A percentile compares a stretch with the other conserved stretches of the same genome.
Conservation (phyloP, 2,888 invertebrate genomes). For the Chrysina gloriosa region DNA sequence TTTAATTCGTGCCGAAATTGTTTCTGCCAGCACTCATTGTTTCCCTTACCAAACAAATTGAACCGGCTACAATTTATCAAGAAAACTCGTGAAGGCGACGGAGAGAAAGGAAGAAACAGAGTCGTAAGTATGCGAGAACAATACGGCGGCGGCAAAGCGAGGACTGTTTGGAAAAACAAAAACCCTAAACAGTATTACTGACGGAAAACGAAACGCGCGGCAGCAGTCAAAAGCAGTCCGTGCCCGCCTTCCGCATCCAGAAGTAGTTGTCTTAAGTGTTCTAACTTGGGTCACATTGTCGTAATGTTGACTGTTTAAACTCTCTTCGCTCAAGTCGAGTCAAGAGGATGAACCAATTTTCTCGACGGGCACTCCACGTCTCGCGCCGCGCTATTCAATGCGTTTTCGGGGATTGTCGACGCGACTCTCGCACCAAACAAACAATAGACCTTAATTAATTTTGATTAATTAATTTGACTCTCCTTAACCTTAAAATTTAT, state of each 20-base stretch:
- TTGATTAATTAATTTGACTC: constrained; percentile 48
- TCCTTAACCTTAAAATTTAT: constrained; percentile 31
- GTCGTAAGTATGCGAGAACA: not conserved
- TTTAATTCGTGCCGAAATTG: constrained; percentile 13
- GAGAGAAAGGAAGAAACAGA: not conserved
- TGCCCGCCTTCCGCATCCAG: constrained; percentile 14
- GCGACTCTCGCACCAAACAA: constrained; percentile 24
- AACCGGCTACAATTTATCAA: constrained; percentile 11
- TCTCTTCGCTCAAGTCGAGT: constrained; percentile 47
- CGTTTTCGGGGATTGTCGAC: constrained; percentile 8
- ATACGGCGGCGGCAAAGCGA: not conserved
- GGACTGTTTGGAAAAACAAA: constrained; percentile 5
- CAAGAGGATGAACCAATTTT: constrained; percentile 61
- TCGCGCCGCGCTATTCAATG: constrained; percentile 4
- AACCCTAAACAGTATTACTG: constrained; percentile 16
- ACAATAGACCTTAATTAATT: constrained; percentile 49
- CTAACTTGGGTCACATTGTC: constrained; percentile 54
- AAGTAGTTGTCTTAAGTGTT: constrained; percentile 38
- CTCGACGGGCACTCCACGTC: constrained; percentile 50
- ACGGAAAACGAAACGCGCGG: not conserved
- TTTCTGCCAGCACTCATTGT: constrained; percentile 12
- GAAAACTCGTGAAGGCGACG: constrained; percentile 4
- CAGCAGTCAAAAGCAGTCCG: constrained; percentile 18
- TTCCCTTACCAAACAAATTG: constrained; percentile 1
- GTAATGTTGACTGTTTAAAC: constrained; percentile 60